A percentile compares a stretch with the other conserved stretches of the same genome.
Conservation (phyloP, 2,888 invertebrate species). For the Tinea pellionella region DNA sequence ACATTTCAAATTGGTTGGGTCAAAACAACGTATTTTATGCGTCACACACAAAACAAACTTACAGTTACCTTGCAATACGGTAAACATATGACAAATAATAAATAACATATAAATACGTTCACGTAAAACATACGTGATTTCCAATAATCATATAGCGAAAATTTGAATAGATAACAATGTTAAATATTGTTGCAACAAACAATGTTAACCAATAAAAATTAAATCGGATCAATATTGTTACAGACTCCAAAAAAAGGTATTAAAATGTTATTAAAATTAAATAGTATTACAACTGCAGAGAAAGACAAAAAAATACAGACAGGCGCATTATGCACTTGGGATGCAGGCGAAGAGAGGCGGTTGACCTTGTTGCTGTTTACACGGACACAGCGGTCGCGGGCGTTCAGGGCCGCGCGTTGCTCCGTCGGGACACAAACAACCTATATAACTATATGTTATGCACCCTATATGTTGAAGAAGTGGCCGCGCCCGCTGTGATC, state of each 20-base stretch:
- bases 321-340: background rate
- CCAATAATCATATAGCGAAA: too few species aligned
- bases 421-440: conserved; percentile 55
- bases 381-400: conserved; percentile 46
- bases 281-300: background rate
- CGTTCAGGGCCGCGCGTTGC: conserved; percentile 58
- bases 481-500: conserved; percentile 35
- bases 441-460: conserved; percentile 38
- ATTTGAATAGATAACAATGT: too few species aligned
- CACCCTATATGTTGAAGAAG: conserved; percentile 35
- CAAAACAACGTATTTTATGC: conserved; percentile 7
- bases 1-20: conserved; percentile 4
- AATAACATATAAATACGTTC: background rate
- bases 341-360: conserved; percentile 29
- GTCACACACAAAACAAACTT: conserved; percentile 8
- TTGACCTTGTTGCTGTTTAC: conserved; percentile 62
- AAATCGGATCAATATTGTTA: too few species aligned
- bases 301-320: background rate
- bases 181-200: too few species aligned
- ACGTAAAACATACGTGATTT: background rate
- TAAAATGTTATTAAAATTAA: background rate
- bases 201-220: too few species aligned
- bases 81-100: background rate
- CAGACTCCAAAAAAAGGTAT: background rate
- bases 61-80: background rate